Evolutionary conservation across 2,113 vertebrate species (phyloP).

Genomic region (Odocoileus hemionus): DNA sequence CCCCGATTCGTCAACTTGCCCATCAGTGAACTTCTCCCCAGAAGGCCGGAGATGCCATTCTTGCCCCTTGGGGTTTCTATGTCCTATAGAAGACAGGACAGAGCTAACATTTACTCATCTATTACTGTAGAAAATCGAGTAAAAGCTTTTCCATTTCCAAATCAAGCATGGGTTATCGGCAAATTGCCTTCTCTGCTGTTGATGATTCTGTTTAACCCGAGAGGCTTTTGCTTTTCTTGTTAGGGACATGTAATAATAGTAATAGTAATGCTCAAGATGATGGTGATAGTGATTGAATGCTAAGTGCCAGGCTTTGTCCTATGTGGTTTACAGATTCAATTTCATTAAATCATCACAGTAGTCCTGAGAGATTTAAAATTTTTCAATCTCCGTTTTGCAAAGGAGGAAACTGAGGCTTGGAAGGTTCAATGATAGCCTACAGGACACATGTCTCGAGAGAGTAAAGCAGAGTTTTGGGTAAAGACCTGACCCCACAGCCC

Average conservation of each 20-base stretch:
- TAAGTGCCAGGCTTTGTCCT: background rate
- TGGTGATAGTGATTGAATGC: background rate
- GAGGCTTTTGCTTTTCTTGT: slow-evolving; percentile 9
- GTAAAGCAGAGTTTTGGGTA: background rate
- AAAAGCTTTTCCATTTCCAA: slow-evolving; percentile 44
- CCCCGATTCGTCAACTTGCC: background rate
- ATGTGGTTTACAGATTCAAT: background rate
- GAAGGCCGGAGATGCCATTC: background rate
- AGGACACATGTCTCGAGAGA: background rate
- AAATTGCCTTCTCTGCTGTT: slow-evolving; percentile 16
- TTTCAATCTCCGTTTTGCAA: background rate
- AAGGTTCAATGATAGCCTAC: background rate
- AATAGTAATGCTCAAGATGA: background rate
- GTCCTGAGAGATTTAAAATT: background rate
- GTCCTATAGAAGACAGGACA: background rate
- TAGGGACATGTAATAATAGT: background rate
- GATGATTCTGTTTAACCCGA: slow-evolving; percentile 15
- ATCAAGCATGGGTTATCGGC: slow-evolving; percentile 31
- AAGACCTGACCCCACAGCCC: background rate
- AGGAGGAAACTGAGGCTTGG: background rate
- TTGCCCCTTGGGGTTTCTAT: background rate
- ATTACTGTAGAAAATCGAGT: slow-evolving; percentile 37
- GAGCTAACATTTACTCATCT: background rate
- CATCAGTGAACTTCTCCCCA: background rate
- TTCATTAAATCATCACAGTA: background rate